A percentile compares a stretch with the other conserved stretches of the same genome.
Evolutionary conservation across 2,888 invertebrate species (phyloP).

Genomic region (Thumatha senex): DNA sequence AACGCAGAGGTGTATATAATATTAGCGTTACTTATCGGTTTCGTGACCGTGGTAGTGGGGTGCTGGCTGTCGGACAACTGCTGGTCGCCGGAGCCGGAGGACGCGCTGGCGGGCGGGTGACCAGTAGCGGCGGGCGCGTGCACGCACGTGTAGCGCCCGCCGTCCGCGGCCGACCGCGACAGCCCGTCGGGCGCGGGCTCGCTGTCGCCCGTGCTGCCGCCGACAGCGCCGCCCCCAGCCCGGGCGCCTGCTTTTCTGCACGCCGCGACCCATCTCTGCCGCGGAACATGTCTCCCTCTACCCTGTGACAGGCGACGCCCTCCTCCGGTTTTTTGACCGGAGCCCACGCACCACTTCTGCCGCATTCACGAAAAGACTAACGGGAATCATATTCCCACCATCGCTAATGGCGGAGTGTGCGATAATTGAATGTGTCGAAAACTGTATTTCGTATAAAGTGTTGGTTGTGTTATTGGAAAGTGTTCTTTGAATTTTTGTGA

Average conservation of each 20-base stretch:
- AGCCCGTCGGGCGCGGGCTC: conserved; percentile 64
- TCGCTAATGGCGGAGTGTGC: conserved; percentile 67
- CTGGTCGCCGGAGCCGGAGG: conserved; percentile 90
- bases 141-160: conserved; percentile 83
- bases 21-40: conserved; percentile 87
- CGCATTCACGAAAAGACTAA: conserved; percentile 72
- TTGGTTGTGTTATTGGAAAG: conserved; percentile 51
- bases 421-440: conserved; percentile 43
- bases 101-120: conserved; percentile 87
- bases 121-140: conserved; percentile 86
- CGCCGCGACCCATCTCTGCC: conserved; percentile 69
- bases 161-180: conserved; percentile 66
- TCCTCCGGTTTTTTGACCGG: conserved; percentile 65
- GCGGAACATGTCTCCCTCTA: conserved; percentile 62
- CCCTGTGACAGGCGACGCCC: conserved; percentile 57
- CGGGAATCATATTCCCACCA: conserved; percentile 64
- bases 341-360: conserved; percentile 58
- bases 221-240: conserved; percentile 58
- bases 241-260: conserved; percentile 63
- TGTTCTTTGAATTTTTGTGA: conserved; percentile 52
- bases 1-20: conserved; percentile 91
- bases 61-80: conserved; percentile 91
- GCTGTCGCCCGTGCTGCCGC: conserved; percentile 70
- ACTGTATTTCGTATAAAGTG: conserved; percentile 40
- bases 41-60: conserved; percentile 89